These are phyloP conservation scores for Poecilia gillii DNA, from an alignment of 2,797 vertebrate species.

Conservation along the genomic window DNA sequence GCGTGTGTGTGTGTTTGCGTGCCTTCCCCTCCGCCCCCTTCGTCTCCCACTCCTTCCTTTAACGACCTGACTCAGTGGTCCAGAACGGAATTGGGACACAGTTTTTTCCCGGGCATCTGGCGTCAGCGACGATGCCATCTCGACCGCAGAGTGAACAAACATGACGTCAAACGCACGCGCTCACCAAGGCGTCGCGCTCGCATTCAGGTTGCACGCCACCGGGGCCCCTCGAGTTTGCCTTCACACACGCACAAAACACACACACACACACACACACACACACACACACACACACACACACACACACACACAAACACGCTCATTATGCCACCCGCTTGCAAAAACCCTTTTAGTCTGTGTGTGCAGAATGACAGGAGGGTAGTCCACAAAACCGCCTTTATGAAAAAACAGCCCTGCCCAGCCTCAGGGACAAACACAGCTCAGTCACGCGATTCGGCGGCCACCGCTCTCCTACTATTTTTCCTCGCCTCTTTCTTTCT, in stretches of 20 bases:
- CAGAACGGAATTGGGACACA: conserved; percentile 71
- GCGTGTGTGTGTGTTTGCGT: conserved; percentile 13
- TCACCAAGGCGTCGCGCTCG: conserved; percentile 44
- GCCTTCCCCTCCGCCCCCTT: background rate
- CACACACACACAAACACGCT: conserved; percentile 63
- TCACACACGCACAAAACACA: conserved; percentile 52
- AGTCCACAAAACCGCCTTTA: conserved; percentile 78
- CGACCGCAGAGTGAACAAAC: conserved; percentile 77
- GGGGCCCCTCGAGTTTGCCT: conserved; percentile 64
- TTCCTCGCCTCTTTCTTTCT: conserved; percentile 16
- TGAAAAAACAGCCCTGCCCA: conserved; percentile 73
- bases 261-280: conserved; percentile 52
- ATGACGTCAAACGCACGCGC: conserved; percentile 73
- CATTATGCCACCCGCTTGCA: conserved; percentile 80
- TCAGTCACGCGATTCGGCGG: conserved; percentile 76
- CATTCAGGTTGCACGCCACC: conserved; percentile 63
- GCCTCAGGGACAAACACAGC: conserved; percentile 78
- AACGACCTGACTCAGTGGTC: conserved; percentile 75
- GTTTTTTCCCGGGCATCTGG: conserved; percentile 74
- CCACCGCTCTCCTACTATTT: conserved; percentile 61
- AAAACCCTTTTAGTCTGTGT: conserved; percentile 75
- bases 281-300: conserved; percentile 57
- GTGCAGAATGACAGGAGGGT: conserved; percentile 74
- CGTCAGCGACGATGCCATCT: conserved; percentile 78
- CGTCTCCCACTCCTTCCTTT: conserved; percentile 61